Percentiles rank a stretch among this genome's conserved stretches.
phyloP scores from a whole-genome alignment of 2,888 invertebrate genomes.

The Drosophila pegasa region DNA sequence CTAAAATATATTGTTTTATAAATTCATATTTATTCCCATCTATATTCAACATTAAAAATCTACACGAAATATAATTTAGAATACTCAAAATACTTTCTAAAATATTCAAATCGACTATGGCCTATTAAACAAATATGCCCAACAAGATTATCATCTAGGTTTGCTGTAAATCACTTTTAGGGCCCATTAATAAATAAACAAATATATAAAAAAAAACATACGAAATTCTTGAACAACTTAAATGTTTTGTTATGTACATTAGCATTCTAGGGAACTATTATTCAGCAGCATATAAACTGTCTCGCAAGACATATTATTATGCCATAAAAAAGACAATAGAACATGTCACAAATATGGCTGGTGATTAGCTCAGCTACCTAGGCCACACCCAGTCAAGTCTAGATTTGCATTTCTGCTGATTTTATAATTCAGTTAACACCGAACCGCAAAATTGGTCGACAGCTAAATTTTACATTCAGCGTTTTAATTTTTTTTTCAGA shows the following conservation, averaged over 20 bases:
- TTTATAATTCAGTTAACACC: constrained; percentile 45
- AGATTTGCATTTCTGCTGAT: constrained; percentile 44
- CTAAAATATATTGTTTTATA: not conserved
- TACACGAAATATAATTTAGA: not conserved
- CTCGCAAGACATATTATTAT: constrained; percentile 41
- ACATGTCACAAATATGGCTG: constrained; percentile 42
- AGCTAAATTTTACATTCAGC: constrained; percentile 4
- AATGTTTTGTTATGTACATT: not conserved
- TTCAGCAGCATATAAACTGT: constrained; percentile 37
- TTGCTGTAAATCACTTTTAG: not conserved
- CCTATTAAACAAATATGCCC: not conserved
- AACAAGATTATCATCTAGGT: not conserved
- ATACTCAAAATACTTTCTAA: constrained; percentile 1
- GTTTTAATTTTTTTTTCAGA: constrained; percentile 3
- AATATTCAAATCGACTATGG: not conserved
- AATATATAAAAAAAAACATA: constrained; percentile 4
- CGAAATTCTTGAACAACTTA: not conserved
- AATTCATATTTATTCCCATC: not conserved
- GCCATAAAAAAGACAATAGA: constrained; percentile 41
- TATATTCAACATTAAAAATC: not conserved
- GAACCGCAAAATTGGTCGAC: constrained; percentile 17
- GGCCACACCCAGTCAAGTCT: constrained; percentile 29
- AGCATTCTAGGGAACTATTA: constrained; percentile 8
- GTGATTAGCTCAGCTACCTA: constrained; percentile 42
- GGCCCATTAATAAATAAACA: not conserved